These are phyloP conservation scores for Andrena camellia DNA, from an alignment of 2,888 invertebrate species.

Conservation along the genomic window DNA sequence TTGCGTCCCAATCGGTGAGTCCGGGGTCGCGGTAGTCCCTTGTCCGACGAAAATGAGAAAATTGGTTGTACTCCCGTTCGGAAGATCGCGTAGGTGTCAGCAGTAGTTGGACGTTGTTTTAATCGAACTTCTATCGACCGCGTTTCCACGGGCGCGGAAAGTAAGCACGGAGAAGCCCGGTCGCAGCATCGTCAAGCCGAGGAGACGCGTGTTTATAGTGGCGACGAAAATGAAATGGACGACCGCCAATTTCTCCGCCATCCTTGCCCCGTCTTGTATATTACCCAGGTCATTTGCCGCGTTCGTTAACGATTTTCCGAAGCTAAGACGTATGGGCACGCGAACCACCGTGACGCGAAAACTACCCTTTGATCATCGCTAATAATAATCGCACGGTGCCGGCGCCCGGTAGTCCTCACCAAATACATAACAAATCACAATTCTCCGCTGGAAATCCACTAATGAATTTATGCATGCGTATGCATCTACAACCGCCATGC, in stretches of 20 bases:
- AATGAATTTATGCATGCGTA: not conserved
- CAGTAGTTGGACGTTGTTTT: slow-evolving; percentile 32
- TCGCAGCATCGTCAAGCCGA: slow-evolving; percentile 27
- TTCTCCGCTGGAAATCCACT: not conserved
- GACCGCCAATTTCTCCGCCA: slow-evolving; percentile 51
- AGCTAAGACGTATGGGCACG: slow-evolving; percentile 31
- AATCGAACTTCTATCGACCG: slow-evolving; percentile 50
- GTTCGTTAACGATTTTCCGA: slow-evolving; percentile 56
- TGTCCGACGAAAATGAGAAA: slow-evolving; percentile 5
- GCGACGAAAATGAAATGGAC: slow-evolving; percentile 60
- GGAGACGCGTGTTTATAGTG: slow-evolving; percentile 20
- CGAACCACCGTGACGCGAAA: slow-evolving; percentile 43
- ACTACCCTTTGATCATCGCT: slow-evolving; percentile 59
- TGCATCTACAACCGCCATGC: too few species aligned
- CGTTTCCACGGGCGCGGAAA: not conserved
- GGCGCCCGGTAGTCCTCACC: slow-evolving; percentile 20
- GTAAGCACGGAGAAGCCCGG: slow-evolving; percentile 11
- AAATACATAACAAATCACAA: slow-evolving; percentile 16
- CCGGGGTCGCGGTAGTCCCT: too few species aligned
- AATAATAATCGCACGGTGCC: slow-evolving; percentile 53
- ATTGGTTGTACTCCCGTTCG: slow-evolving; percentile 32
- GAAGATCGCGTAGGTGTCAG: slow-evolving; percentile 1
- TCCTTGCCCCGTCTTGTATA: slow-evolving; percentile 10
- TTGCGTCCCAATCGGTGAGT: too few species aligned
- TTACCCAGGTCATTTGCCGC: slow-evolving; percentile 40